These are phyloP conservation scores for Drosophila nigrodunni DNA, from an alignment of 1,140 invertebrate species.

Conservation along the genomic window DNA sequence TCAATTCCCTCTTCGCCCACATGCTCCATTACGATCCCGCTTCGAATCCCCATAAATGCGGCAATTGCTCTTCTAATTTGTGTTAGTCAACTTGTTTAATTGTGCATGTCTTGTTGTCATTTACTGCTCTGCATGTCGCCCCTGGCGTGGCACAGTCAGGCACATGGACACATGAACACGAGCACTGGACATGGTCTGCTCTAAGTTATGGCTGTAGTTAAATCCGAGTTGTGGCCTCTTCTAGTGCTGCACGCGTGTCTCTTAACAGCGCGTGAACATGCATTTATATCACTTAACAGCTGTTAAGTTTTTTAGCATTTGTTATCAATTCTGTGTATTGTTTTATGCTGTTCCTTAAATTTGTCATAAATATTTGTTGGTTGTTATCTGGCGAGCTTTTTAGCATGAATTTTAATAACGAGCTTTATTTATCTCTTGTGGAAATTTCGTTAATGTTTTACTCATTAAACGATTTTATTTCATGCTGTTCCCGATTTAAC, in stretches of 20 bases:
- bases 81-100: conserved; percentile 71
- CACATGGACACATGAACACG: conserved; percentile 43
- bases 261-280: background rate
- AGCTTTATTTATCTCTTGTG: too few species aligned
- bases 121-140: conserved; percentile 46
- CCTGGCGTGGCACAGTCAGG: conserved; percentile 23
- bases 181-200: conserved; percentile 6
- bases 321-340: background rate
- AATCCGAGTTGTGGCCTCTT: conserved; percentile 9
- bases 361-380: too few species aligned
- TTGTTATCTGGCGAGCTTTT: too few species aligned
- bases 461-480: too few species aligned
- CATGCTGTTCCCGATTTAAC: too few species aligned
- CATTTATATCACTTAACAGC: background rate
- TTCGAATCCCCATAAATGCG: background rate
- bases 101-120: conserved; percentile 76
- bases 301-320: background rate
- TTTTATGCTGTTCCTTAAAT: too few species aligned
- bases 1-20: conserved; percentile 7
- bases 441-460: too few species aligned
- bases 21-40: too few species aligned
- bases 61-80: conserved; percentile 52
- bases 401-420: too few species aligned
- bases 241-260: conserved; percentile 5
- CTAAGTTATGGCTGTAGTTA: conserved; percentile 26